phyloP scores from a whole-genome alignment of 1,140 invertebrate species.

The Portunus trituberculatus region DNA sequence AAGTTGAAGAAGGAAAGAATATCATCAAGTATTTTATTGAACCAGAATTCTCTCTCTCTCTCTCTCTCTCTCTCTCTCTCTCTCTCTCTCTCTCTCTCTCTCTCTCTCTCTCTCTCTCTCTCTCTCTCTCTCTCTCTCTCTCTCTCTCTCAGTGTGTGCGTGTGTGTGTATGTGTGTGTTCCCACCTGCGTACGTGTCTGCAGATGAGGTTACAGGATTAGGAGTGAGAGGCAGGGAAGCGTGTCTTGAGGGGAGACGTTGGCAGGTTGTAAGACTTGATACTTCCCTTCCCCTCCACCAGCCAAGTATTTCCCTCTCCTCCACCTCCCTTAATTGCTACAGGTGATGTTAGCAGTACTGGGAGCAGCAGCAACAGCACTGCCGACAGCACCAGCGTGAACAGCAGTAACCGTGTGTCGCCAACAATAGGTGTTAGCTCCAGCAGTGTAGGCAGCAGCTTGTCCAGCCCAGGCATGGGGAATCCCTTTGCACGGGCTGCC shows the following conservation, averaged over 20 bases:
- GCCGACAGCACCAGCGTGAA: conserved; percentile 37
- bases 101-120: background rate
- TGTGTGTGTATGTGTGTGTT: background rate
- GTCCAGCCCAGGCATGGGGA: conserved; percentile 61
- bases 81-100: conserved; percentile 53
- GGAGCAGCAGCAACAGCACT: conserved; percentile 51
- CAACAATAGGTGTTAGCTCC: background rate
- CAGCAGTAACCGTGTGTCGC: conserved; percentile 46
- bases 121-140: background rate
- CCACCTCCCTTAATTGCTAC: background rate
- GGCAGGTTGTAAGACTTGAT: background rate
- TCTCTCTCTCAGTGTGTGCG: background rate
- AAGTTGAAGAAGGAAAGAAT: background rate
- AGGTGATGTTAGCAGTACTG: conserved; percentile 53
- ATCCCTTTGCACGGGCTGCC: conserved; percentile 58
- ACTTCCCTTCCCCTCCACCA: background rate
- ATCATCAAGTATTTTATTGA: background rate
- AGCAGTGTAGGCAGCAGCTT: conserved; percentile 41
- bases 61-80: conserved; percentile 65
- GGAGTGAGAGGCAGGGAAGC: background rate
- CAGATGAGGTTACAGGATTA: background rate
- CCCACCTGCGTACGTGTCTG: conserved; percentile 23
- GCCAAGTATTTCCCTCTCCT: background rate
- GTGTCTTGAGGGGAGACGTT: background rate
- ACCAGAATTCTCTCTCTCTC: conserved; percentile 4